These are phyloP conservation scores for Galerucella pusilla DNA, from an alignment of 2,888 invertebrate species.

Conservation along the genomic window DNA sequence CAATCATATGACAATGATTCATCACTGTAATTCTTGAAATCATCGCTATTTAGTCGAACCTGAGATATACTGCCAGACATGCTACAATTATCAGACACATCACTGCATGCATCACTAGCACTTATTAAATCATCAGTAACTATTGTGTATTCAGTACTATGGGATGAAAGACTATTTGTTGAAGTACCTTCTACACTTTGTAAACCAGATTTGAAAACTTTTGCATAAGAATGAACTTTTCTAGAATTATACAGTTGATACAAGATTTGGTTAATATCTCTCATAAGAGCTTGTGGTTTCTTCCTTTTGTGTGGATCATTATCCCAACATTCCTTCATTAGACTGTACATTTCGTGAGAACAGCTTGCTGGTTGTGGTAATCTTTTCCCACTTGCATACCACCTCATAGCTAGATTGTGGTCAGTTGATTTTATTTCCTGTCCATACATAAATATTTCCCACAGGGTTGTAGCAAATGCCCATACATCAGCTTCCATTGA, in stretches of 20 bases:
- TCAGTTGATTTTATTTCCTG: constrained; percentile 58
- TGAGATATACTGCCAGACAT: constrained; percentile 44
- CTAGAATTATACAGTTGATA: constrained; percentile 77
- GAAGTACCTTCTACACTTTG: constrained; percentile 50
- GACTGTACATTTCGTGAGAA: constrained; percentile 78
- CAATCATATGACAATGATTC: constrained; percentile 63
- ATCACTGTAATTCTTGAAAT: constrained; percentile 45
- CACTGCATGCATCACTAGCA: constrained; percentile 52
- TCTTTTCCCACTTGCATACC: constrained; percentile 76
- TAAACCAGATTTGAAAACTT: constrained; percentile 58
- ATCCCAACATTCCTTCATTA: constrained; percentile 87
- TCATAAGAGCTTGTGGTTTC: constrained; percentile 86
- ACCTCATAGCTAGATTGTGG: constrained; percentile 64
- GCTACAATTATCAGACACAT: constrained; percentile 51
- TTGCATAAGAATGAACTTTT: constrained; percentile 70
- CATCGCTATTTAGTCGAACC: constrained; percentile 41
- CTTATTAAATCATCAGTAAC: constrained; percentile 39
- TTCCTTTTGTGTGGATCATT: constrained; percentile 76
- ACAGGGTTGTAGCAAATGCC: constrained; percentile 92
- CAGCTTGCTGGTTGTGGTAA: constrained; percentile 77
- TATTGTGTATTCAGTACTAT: constrained; percentile 51
- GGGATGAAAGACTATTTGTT: constrained; percentile 59
- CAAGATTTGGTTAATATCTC: constrained; percentile 84
- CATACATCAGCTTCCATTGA: constrained; percentile 85
- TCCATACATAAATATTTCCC: constrained; percentile 91